Conservation (phyloP, 1,140 invertebrate species). For the Laupala kohalensis region DNA sequence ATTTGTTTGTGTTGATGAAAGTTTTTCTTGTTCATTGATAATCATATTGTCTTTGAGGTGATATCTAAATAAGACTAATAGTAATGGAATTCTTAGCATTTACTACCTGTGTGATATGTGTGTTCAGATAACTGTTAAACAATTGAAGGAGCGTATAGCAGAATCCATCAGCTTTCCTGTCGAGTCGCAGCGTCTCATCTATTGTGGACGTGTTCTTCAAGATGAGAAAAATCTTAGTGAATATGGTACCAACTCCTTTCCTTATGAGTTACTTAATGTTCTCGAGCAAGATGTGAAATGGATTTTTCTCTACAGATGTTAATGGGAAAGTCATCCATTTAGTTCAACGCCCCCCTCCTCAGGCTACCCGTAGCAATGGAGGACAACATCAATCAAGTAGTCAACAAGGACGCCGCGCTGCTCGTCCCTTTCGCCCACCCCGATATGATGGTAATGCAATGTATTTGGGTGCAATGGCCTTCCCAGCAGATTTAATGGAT, state of each 20-base stretch:
- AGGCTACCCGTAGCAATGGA: slow-evolving; percentile 21
- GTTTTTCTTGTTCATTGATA: no score
- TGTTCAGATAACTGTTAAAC: slow-evolving; percentile 73
- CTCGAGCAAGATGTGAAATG: background rate
- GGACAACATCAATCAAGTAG: slow-evolving; percentile 23
- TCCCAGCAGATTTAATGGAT: slow-evolving; percentile 41
- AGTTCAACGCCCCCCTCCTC: slow-evolving; percentile 69
- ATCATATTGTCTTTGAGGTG: no score
- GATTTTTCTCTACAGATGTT: slow-evolving; percentile 49
- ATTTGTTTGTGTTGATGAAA: no score
- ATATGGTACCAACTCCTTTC: slow-evolving; percentile 60
- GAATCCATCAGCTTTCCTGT: slow-evolving; percentile 60
- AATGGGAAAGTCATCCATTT: slow-evolving; percentile 86
- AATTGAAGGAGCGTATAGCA: slow-evolving; percentile 76
- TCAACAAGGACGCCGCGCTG: slow-evolving; percentile 17
- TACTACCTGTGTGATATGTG: no score
- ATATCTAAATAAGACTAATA: no score
- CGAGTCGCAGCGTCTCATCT: slow-evolving; percentile 78
- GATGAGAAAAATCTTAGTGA: slow-evolving; percentile 80
- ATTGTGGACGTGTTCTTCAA: slow-evolving; percentile 78
- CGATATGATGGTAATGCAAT: slow-evolving; percentile 35
- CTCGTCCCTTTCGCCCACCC: slow-evolving; percentile 19
- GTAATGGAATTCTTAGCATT: no score
- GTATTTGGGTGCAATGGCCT: slow-evolving; percentile 49
- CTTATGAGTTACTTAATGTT: slow-evolving; percentile 2